phyloP scores from a whole-genome alignment of 1,140 invertebrate genomes.

The Heliothis virescens region DNA sequence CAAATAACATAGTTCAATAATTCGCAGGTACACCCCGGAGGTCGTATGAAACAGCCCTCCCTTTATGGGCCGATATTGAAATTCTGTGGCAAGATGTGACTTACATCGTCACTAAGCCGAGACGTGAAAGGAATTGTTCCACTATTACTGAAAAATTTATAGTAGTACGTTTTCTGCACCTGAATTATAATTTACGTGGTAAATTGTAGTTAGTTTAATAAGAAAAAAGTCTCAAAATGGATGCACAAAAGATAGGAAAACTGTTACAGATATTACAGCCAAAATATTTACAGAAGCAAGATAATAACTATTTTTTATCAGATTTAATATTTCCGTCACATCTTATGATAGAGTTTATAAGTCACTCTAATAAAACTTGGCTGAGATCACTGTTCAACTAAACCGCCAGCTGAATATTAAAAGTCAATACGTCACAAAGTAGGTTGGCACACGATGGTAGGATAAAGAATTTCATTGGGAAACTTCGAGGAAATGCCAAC shows the following conservation, averaged over 20 bases:
- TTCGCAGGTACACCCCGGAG: conserved; percentile 59
- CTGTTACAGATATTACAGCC: too few relatives aligned
- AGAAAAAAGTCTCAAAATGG: too few relatives aligned
- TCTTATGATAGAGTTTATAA: too few relatives aligned
- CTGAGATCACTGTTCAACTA: not conserved
- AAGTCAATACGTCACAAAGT: conserved; percentile 30
- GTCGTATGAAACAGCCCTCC: conserved; percentile 55
- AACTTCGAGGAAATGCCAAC: conserved; percentile 18
- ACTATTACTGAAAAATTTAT: conserved; percentile 20
- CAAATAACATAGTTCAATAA: conserved; percentile 44
- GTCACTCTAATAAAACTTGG: not conserved
- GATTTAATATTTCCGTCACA: too few relatives aligned
- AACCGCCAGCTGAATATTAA: conserved; percentile 25
- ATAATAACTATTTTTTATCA: too few relatives aligned
- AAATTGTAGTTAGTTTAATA: too few relatives aligned
- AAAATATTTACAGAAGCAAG: too few relatives aligned
- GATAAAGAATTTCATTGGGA: conserved; percentile 41
- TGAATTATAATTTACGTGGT: not conserved
- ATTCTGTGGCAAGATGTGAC: conserved; percentile 59
- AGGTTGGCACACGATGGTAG: conserved; percentile 21
- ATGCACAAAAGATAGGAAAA: too few relatives aligned
- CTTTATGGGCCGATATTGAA: conserved; percentile 66
- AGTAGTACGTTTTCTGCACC: not conserved
- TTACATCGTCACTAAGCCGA: conserved; percentile 32
- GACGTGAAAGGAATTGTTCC: conserved; percentile 19